A percentile compares a stretch with the other conserved stretches of the same genome.
phyloP scores from a whole-genome alignment of 2,113 vertebrate genomes.

The Stegastes partitus region DNA sequence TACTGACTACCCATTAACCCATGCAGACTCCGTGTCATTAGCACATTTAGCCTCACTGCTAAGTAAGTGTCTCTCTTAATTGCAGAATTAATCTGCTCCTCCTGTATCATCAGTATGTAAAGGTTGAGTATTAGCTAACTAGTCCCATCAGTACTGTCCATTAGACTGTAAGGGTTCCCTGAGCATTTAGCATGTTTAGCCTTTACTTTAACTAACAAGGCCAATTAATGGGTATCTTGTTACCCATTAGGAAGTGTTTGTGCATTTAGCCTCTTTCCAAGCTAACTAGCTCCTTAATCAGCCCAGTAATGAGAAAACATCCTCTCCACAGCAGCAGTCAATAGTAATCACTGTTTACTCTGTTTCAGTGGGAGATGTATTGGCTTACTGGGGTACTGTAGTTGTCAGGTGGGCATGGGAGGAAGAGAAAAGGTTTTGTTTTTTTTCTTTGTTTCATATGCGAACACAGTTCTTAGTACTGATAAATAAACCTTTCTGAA shows the following conservation, averaged over 20 bases:
- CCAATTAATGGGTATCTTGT: conserved; percentile 79
- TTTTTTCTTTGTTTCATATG: conserved; percentile 29
- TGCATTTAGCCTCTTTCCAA: conserved; percentile 77
- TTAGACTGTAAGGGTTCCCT: conserved; percentile 58
- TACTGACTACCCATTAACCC: conserved; percentile 57
- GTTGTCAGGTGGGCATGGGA: conserved; percentile 37
- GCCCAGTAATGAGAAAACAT: conserved; percentile 98
- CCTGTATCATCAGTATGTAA: conserved; percentile 55
- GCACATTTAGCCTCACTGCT: conserved; percentile 61
- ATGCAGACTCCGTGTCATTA: conserved; percentile 56
- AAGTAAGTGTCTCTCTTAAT: conserved; percentile 59
- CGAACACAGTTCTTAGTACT: background rate
- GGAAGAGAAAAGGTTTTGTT: conserved; percentile 17
- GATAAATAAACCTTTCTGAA: conserved; percentile 28
- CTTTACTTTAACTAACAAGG: conserved; percentile 76
- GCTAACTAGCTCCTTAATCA: conserved; percentile 92
- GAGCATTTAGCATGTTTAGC: conserved; percentile 73
- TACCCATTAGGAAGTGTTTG: conserved; percentile 75
- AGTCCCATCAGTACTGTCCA: conserved; percentile 68
- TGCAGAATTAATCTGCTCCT: conserved; percentile 64
- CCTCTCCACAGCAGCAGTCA: conserved; percentile 97
- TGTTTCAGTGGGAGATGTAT: conserved; percentile 98
- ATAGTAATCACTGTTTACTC: conserved; percentile 99
- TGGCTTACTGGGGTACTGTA: conserved; percentile 82
- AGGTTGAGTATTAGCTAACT: conserved; percentile 51